Evolutionary conservation across 2,113 vertebrate genomes (phyloP), one percentile per base, ranked within the genome.

Genomic region (Romanogobio albipinnatus): DNA sequence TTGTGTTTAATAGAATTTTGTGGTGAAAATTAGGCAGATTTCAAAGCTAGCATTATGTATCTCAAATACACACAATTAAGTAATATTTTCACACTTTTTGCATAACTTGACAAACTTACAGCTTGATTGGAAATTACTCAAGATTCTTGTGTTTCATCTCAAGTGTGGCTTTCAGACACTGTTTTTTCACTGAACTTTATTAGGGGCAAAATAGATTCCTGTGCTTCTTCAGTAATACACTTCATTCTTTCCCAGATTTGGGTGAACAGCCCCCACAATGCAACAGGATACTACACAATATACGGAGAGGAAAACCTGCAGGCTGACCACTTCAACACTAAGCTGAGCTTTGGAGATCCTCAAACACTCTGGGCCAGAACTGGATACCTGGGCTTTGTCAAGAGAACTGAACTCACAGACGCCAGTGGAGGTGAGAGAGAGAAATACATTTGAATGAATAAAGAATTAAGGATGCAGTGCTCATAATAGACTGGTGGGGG

Each of bases 251-350:
- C 19, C 0, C 90, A 99, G 98, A 94, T 99, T 43, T 99, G 98
- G 98, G 96, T 99, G 19, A 97, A 97, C 85, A 99, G 98, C 15
- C 96, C 97, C 0, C 98, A 99, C 88, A 98, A 94, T 0, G 97
- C 98, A 91, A 98, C 96, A 0, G 98, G 98, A 58, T 99, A 99
- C 88, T 99, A 98, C 73, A 98, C 97, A 45, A 99, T 99, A 93
- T 99, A 99, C 0, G 98, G 98, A 59, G 98, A 97, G 26, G 98
- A 99, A 90, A 96, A 95, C 79, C 96, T 99, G 0, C 98, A 99
- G 88, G 98, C 98, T 0, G 97, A 99, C 83, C 98, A 99, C 91
- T 99, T 99, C 91, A 98, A 99, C 91, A 98, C 97, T n/a, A 96
- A 96, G 49, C 96, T 99, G 86, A 99, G 98, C 92, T 99, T 99